Base-by-base conservation (phyloP, 2,888 invertebrate species). In the Zygogramma bicolorata region DNA sequence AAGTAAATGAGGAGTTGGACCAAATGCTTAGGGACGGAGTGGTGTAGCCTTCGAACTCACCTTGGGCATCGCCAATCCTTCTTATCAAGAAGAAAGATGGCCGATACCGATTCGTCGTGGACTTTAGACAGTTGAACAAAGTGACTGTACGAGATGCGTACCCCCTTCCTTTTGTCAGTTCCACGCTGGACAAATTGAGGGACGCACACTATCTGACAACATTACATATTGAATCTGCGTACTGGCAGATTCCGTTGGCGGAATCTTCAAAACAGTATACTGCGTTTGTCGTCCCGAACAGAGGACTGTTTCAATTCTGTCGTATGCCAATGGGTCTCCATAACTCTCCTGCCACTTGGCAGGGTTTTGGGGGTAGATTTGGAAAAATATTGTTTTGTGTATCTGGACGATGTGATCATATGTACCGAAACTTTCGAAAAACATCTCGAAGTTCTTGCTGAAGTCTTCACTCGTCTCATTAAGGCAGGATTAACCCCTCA, bases 231-330 rank as follows among this genome's bases (percentile, higher is more conserved):
- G 69, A 72, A 53, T 73, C 73, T 5, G 75, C 73, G 8, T 75
- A 70, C 59, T 67, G 63, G 65, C 73, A 75, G 61, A 40, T 75
- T 8, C 67, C 67, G 0, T 49, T 75, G 15, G 42, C 63, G 3
- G 62, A 76, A 27, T 15, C 58, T 8, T 58, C 31, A 2, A 61
- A 68, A 15, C 78, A 78, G 10, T 73, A 76, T 3, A 83, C 82
- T 0, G 81, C 81, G 0, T 84, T 83, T 66, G 78, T 78, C 0
- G 78, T 83, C 1, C 82, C 82, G 0, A 73, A 74, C 22, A 42
- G 78, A 3, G 79, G 81, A 0, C 61, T 82, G 6, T 42, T 42
- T n/a, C 42, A 42, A 6, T 42, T 42, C 15, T 42, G 42, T 15
- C 74, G 78, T 0, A 77, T 83, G 79, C 80, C 83, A 0, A 80